Conservation (phyloP, 2,113 vertebrate species). For the Ovis aries region ARS-UI_Ramb_v3.0 NC_056055.1:23896501-23897000, state of each 20-base stretch:
- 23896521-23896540: too few species aligned
- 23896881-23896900: not conserved
- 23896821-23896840: not conserved
- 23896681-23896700: not conserved
- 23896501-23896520: too few species aligned
- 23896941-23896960: not conserved
- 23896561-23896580: too few species aligned
- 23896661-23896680: not conserved
- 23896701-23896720: not conserved
- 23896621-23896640: not conserved
- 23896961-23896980: not conserved
- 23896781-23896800: not conserved
- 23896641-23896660: not conserved
- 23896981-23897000: not conserved
- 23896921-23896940: not conserved
- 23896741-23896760: not conserved
- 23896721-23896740: not conserved
- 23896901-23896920: not conserved
- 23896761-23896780: not conserved
- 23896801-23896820: not conserved
- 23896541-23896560: too few species aligned
- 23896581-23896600: not conserved
- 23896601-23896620: not conserved
- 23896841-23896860: not conserved
- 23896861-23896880: not conserved